Evolutionary conservation across 2,888 invertebrate genomes (phyloP), one percentile per base, ranked within the genome.

Genomic region (Megalurothrips usitatus): DNA sequence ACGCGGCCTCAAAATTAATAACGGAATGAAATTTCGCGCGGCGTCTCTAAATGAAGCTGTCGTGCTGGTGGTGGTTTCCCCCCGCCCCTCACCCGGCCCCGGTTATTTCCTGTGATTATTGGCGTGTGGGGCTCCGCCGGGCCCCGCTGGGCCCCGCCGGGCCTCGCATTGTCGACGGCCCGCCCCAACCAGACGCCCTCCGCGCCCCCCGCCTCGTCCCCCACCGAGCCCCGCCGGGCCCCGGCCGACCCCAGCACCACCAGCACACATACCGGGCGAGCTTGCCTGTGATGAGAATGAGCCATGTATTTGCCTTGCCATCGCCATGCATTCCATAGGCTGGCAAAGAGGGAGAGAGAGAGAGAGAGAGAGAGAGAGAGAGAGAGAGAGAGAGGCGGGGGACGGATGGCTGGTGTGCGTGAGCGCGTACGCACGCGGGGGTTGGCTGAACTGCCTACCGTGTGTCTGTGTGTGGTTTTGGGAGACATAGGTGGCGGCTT

Each of bases 101-200:
- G 58, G 19, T 58, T 58, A 58, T 58, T 58, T 58, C 58, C 58
- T 58, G 58, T 58, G 58, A 58, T 58, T 58, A 58, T 58, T 58
- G 58, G 58, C 58, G 58, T 58, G 58, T 58, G 58, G 58, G 58
- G 14, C 52, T 52, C n/a, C n/a, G n/a, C n/a, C n/a, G n/a, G 34
- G 34, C 34, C 6, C 34, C 34, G 34, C 34, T 6, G 34, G 34
- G 34, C 34, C 6, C 34, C 34, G 34, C 34, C 34, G 34, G 58
- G 58, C 58, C n/a, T 6, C 58, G n/a, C 58, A 58, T 58, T 58
- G 58, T 58, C 17, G 58, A 17, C 19, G 14, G 14, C 58, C 58
- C 58, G 58, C 58, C 58, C 19, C 58, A 17, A 17, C 19, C 58
- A 17, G 14, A 17, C 19, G 19, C 58, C 58, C 58, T 17, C 58